Evolutionary conservation across 2,797 vertebrate species (phyloP), one percentile per base, ranked within the genome.

Genomic region (Coracias cyanogaster): DNA sequence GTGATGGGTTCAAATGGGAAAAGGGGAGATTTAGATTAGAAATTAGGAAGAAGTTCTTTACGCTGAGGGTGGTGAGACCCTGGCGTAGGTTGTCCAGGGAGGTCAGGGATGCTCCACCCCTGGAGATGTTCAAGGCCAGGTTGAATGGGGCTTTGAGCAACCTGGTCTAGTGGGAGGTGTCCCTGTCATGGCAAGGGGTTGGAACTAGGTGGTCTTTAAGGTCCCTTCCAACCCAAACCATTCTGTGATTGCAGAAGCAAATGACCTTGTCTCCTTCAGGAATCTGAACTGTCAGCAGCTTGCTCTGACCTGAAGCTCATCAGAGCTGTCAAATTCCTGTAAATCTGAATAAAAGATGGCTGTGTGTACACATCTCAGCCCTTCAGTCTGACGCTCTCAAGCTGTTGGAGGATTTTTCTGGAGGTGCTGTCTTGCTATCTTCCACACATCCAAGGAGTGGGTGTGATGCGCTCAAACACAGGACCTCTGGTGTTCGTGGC

Each of bases 341-440:
- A 57, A 49, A 49, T 10, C 4, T 0, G 0, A 35, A 1, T 45
- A 5, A 39, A 31, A 64, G 70, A 33, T 37, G 54, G 35, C 62
- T 69, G 31, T 7, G 70, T 11, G 78, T 24, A 12, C 2, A 15
- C 33, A 13, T 41, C 48, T 62, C 64, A 1, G 74, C 58, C 65
- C 46, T 3, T 1, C 5, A 61, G 76, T 62, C 87, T 93, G 85
- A 17, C 64, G 14, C 33, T 29, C 64, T 21, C 3, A n/a, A 79
- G 94, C 87, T 91, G 87, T 16, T 12, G 57, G 55, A 51, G 76
- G 51, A 13, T 3, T 71, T 71, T 54, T 46, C n/a, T 31, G 79
- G 71, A 78, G 88, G 82, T 60, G 90, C 89, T 91, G 86, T 45
- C 70, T 77, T 31, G 82, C 3, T 77, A 5, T 26, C 51, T 86